These are phyloP conservation scores for Mirza zaza DNA, from an alignment of 2,113 vertebrate species.

Conservation along the genomic window DNA sequence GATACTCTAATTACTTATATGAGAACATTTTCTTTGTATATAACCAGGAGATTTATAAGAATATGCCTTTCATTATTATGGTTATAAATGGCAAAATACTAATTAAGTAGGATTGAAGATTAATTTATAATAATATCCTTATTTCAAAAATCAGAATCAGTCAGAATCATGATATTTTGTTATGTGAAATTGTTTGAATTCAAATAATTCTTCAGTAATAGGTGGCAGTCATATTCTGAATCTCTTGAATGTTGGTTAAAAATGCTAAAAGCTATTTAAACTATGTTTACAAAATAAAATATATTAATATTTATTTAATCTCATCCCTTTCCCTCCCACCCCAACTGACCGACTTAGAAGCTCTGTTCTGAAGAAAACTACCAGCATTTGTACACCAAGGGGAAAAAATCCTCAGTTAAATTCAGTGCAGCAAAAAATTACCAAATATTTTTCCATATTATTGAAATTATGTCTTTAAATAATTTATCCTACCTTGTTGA, in stretches of 20 bases:
- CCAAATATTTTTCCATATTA: neutral
- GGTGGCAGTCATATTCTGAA: neutral
- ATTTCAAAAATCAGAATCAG: neutral
- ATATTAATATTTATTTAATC: neutral
- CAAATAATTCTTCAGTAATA: neutral
- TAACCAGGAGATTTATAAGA: neutral
- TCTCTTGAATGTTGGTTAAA: neutral
- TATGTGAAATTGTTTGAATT: neutral
- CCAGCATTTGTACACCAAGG: neutral
- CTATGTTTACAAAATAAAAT: neutral
- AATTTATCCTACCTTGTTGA: neutral
- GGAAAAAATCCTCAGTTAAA: neutral
- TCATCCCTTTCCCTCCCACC: neutral
- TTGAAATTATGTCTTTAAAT: neutral
- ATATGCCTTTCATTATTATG: neutral
- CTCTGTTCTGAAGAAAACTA: conserved; percentile 14
- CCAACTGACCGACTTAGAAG: neutral
- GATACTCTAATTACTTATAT: neutral
- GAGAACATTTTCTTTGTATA: neutral
- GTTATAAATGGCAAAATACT: neutral
- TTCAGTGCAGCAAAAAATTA: neutral
- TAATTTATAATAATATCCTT: neutral
- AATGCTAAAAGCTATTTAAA: neutral
- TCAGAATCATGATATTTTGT: neutral
- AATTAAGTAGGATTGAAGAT: neutral